A percentile compares a stretch with the other conserved stretches of the same genome.
Conservation (phyloP, 2,113 vertebrate genomes). For the Actinemys pallida region DNA sequence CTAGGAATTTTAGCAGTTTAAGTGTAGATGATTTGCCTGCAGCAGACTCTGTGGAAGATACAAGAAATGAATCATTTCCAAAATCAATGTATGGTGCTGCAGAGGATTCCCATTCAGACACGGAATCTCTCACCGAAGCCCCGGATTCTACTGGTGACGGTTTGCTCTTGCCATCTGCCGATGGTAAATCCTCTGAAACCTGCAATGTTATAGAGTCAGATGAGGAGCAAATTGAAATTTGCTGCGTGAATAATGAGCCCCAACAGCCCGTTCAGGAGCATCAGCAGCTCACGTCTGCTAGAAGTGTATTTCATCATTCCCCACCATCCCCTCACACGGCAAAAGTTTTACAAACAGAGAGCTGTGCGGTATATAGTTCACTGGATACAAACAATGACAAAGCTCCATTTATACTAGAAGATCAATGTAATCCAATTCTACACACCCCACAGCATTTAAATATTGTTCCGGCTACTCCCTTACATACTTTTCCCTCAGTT, state of each 20-base stretch:
- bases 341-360: slow-evolving; percentile 13
- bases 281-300: neutral
- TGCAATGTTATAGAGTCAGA: slow-evolving; percentile 78
- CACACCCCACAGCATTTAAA: slow-evolving; percentile 1
- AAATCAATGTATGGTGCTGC: slow-evolving; percentile 83
- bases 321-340: accelerated
- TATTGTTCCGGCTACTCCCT: slow-evolving; percentile 4
- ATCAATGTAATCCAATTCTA: neutral
- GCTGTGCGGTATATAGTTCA: neutral
- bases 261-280: neutral
- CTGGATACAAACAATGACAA: slow-evolving; percentile 22
- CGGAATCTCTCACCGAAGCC: slow-evolving; percentile 79
- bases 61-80: slow-evolving; percentile 24
- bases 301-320: neutral
- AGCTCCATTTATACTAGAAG: slow-evolving; percentile 15
- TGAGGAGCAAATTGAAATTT: slow-evolving; percentile 90
- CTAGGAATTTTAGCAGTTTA: slow-evolving; percentile 83
- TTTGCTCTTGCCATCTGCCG: neutral
- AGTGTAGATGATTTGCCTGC: slow-evolving; percentile 70
- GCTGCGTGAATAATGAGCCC: slow-evolving; percentile 4
- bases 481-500: slow-evolving; percentile 20
- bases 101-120: slow-evolving; percentile 85
- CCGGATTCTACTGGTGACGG: slow-evolving; percentile 17
- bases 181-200: slow-evolving; percentile 2
- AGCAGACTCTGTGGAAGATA: slow-evolving; percentile 29